Conservation (phyloP, 1,140 invertebrate species). For the Leptestheria dahalacensis region DNA sequence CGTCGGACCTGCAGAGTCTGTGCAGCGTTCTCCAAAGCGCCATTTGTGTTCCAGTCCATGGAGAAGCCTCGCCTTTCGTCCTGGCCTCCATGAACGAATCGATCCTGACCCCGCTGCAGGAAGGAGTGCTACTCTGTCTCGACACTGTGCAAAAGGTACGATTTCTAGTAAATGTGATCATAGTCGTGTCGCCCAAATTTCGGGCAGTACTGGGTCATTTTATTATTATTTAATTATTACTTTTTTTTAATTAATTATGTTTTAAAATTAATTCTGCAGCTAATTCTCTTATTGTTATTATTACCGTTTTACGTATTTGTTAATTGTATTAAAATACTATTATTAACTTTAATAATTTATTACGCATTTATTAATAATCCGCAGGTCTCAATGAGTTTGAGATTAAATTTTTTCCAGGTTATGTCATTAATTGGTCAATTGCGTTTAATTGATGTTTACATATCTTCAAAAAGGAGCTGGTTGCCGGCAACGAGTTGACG, state of each 20-base stretch:
- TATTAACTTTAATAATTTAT: too few species aligned
- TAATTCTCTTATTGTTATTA: slow-evolving; percentile 7
- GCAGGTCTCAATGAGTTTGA: too few species aligned
- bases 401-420: background rate
- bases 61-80: slow-evolving; percentile 64
- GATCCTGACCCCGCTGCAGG: slow-evolving; percentile 63
- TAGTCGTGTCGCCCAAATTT: too few species aligned
- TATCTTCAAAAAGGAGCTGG: slow-evolving; percentile 43
- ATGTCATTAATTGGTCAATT: background rate
- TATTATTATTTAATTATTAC: background rate
- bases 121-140: slow-evolving; percentile 61
- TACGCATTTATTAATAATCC: too few species aligned
- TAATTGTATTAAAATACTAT: too few species aligned
- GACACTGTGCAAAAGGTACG: slow-evolving; percentile 61
- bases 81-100: slow-evolving; percentile 54
- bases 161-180: too few species aligned
- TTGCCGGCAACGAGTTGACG: slow-evolving; percentile 43
- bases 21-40: slow-evolving; percentile 59
- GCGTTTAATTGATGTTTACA: slow-evolving; percentile 3
- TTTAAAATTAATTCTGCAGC: slow-evolving; percentile 10
- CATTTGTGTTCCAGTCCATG: slow-evolving; percentile 63
- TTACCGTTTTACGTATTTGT: background rate
- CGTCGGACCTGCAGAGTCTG: slow-evolving; percentile 59
- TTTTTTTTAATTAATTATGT: background rate
- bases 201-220: background rate